Conservation (phyloP, 2,888 invertebrate genomes). For the Clusia tigrina region DNA sequence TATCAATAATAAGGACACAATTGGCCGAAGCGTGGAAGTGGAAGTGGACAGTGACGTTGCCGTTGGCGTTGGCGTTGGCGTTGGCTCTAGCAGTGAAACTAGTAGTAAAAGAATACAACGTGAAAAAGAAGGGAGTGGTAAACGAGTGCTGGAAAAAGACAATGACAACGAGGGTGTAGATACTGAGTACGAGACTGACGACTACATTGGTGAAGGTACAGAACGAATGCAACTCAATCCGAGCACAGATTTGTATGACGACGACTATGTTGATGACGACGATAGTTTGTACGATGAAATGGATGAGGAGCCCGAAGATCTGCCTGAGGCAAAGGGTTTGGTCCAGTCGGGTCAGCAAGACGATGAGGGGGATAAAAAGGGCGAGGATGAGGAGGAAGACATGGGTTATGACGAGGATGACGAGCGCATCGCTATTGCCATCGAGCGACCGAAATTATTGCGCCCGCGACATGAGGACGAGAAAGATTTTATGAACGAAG, state of each 20-base stretch:
- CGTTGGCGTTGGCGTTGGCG: too few species aligned
- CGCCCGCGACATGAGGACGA: constrained; percentile 47
- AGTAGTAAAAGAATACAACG: constrained; percentile 26
- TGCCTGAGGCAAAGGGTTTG: constrained; percentile 54
- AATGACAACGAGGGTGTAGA: constrained; percentile 29
- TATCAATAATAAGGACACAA: constrained; percentile 8
- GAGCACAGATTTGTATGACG: constrained; percentile 57
- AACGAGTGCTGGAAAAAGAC: constrained; percentile 18
- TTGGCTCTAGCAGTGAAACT: constrained; percentile 38
- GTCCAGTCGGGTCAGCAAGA: constrained; percentile 35
- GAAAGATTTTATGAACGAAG: constrained; percentile 56
- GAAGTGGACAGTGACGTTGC: constrained; percentile 28
- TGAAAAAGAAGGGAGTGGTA: too few species aligned
- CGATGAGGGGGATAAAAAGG: constrained; percentile 21
- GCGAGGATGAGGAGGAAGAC: constrained; percentile 52
- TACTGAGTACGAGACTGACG: constrained; percentile 49
- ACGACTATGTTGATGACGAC: constrained; percentile 46
- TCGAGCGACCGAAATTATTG: constrained; percentile 48
- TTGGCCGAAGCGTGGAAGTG: constrained; percentile 16
- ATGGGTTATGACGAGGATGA: constrained; percentile 63
- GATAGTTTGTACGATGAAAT: constrained; percentile 37
- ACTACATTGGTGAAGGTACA: constrained; percentile 30
- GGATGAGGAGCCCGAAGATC: constrained; percentile 44
- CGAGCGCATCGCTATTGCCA: constrained; percentile 50
- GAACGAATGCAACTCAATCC: constrained; percentile 55